These are phyloP conservation scores for Linnaemya tessellans DNA, from an alignment of 2,888 invertebrate genomes.

Conservation along the genomic window DNA sequence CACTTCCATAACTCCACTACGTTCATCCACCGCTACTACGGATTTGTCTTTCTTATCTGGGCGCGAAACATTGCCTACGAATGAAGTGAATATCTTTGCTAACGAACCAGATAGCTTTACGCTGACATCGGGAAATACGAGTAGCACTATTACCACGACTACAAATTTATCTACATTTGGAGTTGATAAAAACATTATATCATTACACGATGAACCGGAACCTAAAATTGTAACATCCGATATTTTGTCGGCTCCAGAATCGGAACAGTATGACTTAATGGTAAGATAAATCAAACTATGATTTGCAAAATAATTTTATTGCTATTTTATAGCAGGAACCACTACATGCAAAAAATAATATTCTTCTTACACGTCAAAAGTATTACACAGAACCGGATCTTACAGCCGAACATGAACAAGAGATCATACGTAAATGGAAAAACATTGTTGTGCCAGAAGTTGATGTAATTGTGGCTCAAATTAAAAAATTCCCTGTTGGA, in stretches of 20 bases:
- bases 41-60: conserved; percentile 66
- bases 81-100: conserved; percentile 77
- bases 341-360: conserved; percentile 79
- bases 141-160: conserved; percentile 41
- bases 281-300: conserved; percentile 72
- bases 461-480: conserved; percentile 91
- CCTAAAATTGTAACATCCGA: conserved; percentile 81
- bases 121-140: conserved; percentile 60
- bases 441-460: conserved; percentile 91
- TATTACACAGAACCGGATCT: conserved; percentile 84
- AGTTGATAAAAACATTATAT: conserved; percentile 80
- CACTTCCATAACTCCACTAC: conserved; percentile 54
- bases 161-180: conserved; percentile 77
- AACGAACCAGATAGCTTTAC: conserved; percentile 75
- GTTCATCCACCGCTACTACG: conserved; percentile 60
- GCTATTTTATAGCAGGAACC: conserved; percentile 72
- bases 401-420: conserved; percentile 89
- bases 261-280: conserved; percentile 75
- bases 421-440: conserved; percentile 92
- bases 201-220: conserved; percentile 80
- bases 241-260: conserved; percentile 75
- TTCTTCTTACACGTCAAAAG: conserved; percentile 80
- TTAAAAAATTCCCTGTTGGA: conserved; percentile 93
- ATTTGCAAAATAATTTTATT: neutral
- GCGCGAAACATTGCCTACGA: conserved; percentile 74